A percentile compares a stretch with the other conserved stretches of the same genome.
phyloP scores from a whole-genome alignment of 2,888 invertebrate species.

The Mesoligia furuncula region DNA sequence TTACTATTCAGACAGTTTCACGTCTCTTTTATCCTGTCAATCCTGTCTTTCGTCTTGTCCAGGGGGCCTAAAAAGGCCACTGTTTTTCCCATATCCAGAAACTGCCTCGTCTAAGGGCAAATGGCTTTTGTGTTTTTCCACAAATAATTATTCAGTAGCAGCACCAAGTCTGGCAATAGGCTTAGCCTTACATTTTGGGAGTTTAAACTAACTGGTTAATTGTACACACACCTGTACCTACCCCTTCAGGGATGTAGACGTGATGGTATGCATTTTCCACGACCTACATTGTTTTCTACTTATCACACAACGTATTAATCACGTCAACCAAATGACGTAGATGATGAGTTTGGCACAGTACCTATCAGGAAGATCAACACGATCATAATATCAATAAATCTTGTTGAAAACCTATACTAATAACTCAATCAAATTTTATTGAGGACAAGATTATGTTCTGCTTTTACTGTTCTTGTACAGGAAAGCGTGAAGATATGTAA shows the following conservation, averaged over 20 bases:
- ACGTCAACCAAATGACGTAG: conserved; percentile 27
- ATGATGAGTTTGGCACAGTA: conserved; percentile 43
- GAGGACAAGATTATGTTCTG: conserved; percentile 10
- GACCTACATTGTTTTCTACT: conserved; percentile 34
- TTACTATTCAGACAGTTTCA: not conserved
- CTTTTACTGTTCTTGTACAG: conserved; percentile 28
- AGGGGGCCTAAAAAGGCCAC: too few species aligned
- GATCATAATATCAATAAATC: conserved; percentile 37
- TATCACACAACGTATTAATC: conserved; percentile 17
- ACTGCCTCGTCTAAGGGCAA: not conserved
- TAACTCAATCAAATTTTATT: conserved; percentile 45
- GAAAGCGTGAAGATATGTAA: conserved; percentile 56
- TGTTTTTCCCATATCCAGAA: not conserved
- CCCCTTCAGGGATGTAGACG: conserved; percentile 3
- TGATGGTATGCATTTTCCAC: conserved; percentile 16
- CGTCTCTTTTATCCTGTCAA: not conserved
- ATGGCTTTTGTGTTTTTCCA: not conserved
- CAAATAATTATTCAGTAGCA: not conserved
- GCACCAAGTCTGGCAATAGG: too few species aligned
- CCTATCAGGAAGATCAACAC: conserved; percentile 42
- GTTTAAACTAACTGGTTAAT: not conserved
- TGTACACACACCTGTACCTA: not conserved
- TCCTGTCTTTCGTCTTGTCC: not conserved
- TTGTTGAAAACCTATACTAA: conserved; percentile 27
- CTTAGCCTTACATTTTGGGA: not conserved